phyloP scores from a whole-genome alignment of 1,140 invertebrate species.

The Kradibia gibbosae region DNA sequence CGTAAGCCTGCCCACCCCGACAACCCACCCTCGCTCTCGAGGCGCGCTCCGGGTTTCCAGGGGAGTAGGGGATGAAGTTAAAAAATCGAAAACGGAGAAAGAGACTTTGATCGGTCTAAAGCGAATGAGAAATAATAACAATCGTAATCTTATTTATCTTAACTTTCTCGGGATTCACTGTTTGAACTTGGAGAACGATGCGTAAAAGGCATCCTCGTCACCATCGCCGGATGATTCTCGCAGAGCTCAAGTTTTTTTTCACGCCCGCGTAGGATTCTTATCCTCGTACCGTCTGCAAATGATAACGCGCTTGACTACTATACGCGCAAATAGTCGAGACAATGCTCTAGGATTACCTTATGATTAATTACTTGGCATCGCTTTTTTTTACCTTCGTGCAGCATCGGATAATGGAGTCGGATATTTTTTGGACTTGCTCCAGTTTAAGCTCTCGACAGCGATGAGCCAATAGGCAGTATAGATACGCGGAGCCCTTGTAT shows the following conservation, averaged over 20 bases:
- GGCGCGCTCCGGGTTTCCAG: background rate
- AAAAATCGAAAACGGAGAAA: background rate
- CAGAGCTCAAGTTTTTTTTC: conserved; percentile 17
- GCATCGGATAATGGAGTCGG: background rate
- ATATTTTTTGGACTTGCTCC: no score
- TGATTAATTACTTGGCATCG: conserved; percentile 21
- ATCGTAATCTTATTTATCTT: background rate
- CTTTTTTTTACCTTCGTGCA: background rate
- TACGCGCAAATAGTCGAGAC: conserved; percentile 19
- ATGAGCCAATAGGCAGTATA: no score
- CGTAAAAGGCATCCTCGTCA: background rate
- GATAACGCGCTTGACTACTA: conserved; percentile 21
- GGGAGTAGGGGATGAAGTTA: no score
- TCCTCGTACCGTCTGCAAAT: conserved; percentile 23
- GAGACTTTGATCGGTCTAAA: no score
- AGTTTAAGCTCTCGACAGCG: no score
- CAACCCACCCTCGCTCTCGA: background rate
- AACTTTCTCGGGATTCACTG: background rate
- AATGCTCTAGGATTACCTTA: conserved; percentile 34
- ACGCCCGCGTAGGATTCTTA: conserved; percentile 14
- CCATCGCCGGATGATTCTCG: background rate
- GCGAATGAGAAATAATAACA: background rate
- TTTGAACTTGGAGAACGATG: conserved; percentile 5
- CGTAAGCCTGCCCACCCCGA: background rate
- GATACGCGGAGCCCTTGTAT: no score